Evolutionary conservation across 2,797 vertebrate species (phyloP).

Genomic region (Schizopygopsis pylzovi): DNA sequence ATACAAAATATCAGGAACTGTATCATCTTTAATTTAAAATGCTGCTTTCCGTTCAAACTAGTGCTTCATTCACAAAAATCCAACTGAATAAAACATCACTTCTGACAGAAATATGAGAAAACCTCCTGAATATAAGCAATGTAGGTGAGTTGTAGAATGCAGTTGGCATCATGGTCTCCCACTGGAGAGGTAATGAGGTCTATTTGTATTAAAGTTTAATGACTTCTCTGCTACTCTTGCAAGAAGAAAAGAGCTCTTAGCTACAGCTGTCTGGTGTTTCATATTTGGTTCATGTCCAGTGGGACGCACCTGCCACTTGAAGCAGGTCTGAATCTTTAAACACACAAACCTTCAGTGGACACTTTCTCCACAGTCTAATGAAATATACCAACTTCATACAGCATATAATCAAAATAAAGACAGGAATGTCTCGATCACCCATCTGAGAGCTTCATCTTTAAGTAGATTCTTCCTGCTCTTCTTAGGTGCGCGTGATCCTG

Average conservation of each 20-base stretch:
- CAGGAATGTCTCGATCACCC: background rate
- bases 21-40: slow-evolving; percentile 1
- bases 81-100: background rate
- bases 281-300: slow-evolving; percentile 47
- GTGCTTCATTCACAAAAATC: background rate
- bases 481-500: slow-evolving; percentile 84
- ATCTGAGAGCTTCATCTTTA: background rate
- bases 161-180: slow-evolving; percentile 12
- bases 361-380: background rate
- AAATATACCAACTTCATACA: slow-evolving; percentile 25
- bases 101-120: background rate
- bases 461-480: background rate
- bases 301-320: slow-evolving; percentile 44
- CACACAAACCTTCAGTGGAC: slow-evolving; percentile 31
- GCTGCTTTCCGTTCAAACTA: background rate
- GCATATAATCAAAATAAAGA: slow-evolving; percentile 13
- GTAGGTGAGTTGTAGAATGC: slow-evolving; percentile 7
- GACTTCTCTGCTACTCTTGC: slow-evolving; percentile 38
- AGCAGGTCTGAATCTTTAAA: slow-evolving; percentile 48
- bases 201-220: slow-evolving; percentile 50
- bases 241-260: slow-evolving; percentile 22
- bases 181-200: slow-evolving; percentile 43
- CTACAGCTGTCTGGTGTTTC: slow-evolving; percentile 25
- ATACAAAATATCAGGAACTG: background rate
- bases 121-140: background rate